A percentile compares a stretch with the other conserved stretches of the same genome.
Conservation (phyloP, 2,797 vertebrate genomes). For the Cyclopterus lumpus region DNA sequence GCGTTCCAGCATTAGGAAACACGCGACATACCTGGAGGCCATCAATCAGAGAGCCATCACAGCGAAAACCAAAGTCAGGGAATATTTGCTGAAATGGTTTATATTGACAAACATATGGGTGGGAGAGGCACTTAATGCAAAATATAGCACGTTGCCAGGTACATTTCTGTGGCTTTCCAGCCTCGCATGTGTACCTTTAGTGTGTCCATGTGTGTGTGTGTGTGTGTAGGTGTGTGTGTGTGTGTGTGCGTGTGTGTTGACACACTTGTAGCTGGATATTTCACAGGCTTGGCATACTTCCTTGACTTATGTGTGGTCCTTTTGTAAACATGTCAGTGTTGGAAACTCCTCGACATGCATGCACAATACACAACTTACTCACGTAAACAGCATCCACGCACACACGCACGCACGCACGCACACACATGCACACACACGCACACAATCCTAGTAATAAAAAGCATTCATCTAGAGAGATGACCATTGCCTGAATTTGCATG, state of each 20-base stretch:
- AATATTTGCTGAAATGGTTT: slow-evolving; percentile 73
- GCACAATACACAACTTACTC: slow-evolving; percentile 21
- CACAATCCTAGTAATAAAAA: background rate
- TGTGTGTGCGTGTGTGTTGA: slow-evolving; percentile 48
- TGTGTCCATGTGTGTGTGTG: slow-evolving; percentile 15
- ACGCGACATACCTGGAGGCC: slow-evolving; percentile 42
- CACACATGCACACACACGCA: slow-evolving; percentile 19
- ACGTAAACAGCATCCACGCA: slow-evolving; percentile 1
- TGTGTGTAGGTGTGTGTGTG: slow-evolving; percentile 4
- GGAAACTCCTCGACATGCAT: slow-evolving; percentile 43
- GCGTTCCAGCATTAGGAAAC: slow-evolving; percentile 47
- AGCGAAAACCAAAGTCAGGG: slow-evolving; percentile 48
- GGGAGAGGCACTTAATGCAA: slow-evolving; percentile 75
- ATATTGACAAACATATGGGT: slow-evolving; percentile 81
- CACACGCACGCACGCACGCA: slow-evolving; percentile 14
- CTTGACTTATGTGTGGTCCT: slow-evolving; percentile 72
- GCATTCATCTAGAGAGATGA: background rate
- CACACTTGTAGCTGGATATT: slow-evolving; percentile 71
- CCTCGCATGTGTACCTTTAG: background rate
- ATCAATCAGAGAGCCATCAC: slow-evolving; percentile 45
- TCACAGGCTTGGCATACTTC: slow-evolving; percentile 65
- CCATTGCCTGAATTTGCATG: background rate
- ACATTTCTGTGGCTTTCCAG: slow-evolving; percentile 76
- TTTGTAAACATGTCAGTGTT: slow-evolving; percentile 70
- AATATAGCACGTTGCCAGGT: slow-evolving; percentile 71